These are phyloP conservation scores for Eremobia ochroleuca DNA, from an alignment of 2,888 invertebrate species.

Conservation along the genomic window DNA sequence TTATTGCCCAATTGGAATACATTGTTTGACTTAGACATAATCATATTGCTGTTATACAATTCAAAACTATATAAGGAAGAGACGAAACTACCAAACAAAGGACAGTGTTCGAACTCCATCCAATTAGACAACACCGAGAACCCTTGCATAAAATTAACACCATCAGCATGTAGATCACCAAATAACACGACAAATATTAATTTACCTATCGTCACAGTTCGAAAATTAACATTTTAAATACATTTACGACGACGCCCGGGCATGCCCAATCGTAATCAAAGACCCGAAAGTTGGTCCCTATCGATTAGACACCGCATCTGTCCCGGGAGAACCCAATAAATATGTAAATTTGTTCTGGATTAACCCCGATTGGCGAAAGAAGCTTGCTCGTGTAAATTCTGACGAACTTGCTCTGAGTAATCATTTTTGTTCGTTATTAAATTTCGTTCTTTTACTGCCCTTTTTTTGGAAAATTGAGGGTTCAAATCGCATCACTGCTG, in stretches of 20 bases:
- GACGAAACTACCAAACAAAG: conserved; percentile 23
- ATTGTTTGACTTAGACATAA: neutral
- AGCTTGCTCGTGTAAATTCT: conserved; percentile 59
- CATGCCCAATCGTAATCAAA: conserved; percentile 66
- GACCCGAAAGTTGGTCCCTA: conserved; percentile 71
- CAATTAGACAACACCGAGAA: conserved; percentile 14
- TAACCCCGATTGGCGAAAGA: conserved; percentile 71
- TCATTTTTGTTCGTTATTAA: conserved; percentile 69
- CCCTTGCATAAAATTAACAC: conserved; percentile 55
- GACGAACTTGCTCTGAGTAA: conserved; percentile 65
- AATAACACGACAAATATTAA: conserved; percentile 63
- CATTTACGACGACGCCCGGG: conserved; percentile 52
- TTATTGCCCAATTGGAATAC: neutral
- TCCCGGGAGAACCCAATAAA: conserved; percentile 82
- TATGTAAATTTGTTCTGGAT: conserved; percentile 84
- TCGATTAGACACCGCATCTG: conserved; percentile 84
- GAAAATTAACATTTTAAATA: conserved; percentile 69
- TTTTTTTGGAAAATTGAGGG: conserved; percentile 15
- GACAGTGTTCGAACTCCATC: conserved; percentile 22
- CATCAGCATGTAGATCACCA: conserved; percentile 46
- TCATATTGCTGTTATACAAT: neutral
- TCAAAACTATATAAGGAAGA: neutral
- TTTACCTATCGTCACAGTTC: conserved; percentile 49
- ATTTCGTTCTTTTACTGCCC: conserved; percentile 50
- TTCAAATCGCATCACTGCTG: conserved; percentile 22